phyloP scores from a whole-genome alignment of 2,113 vertebrate genomes.

The Xyrauchen texanus region DNA sequence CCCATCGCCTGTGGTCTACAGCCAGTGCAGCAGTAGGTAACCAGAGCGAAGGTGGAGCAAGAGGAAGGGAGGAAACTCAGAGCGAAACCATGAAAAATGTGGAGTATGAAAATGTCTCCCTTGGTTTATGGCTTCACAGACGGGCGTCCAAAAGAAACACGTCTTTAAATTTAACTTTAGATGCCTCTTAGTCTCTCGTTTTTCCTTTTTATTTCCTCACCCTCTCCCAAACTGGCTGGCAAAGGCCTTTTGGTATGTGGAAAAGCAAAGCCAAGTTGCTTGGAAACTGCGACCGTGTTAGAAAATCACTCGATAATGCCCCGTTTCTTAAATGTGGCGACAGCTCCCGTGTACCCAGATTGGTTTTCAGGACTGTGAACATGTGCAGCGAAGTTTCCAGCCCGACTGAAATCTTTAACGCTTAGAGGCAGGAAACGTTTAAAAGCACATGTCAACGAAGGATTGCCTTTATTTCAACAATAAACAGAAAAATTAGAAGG shows the following conservation, averaged over 20 bases:
- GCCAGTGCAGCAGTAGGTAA: slow-evolving; percentile 72
- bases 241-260: slow-evolving; percentile 53
- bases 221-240: slow-evolving; percentile 72
- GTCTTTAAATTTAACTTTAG: slow-evolving; percentile 84
- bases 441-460: background rate
- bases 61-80: slow-evolving; percentile 81
- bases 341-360: slow-evolving; percentile 66
- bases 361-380: slow-evolving; percentile 65
- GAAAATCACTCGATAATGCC: slow-evolving; percentile 76
- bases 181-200: slow-evolving; percentile 65
- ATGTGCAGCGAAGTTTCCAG: slow-evolving; percentile 32
- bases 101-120: slow-evolving; percentile 84
- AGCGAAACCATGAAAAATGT: slow-evolving; percentile 84
- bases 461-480: background rate
- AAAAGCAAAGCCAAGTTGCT: slow-evolving; percentile 66
- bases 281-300: slow-evolving; percentile 78
- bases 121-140: slow-evolving; percentile 78
- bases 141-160: slow-evolving; percentile 81
- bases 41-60: slow-evolving; percentile 79
- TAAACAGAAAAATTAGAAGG: background rate
- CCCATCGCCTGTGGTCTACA: slow-evolving; percentile 70
- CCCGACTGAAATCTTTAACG: slow-evolving; percentile 18
- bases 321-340: slow-evolving; percentile 68
- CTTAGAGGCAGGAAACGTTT: slow-evolving; percentile 1
- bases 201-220: slow-evolving; percentile 53